These are phyloP conservation scores for Anolis apletophallus DNA, from an alignment of 2,797 vertebrate species.

Conservation along the genomic window DNA sequence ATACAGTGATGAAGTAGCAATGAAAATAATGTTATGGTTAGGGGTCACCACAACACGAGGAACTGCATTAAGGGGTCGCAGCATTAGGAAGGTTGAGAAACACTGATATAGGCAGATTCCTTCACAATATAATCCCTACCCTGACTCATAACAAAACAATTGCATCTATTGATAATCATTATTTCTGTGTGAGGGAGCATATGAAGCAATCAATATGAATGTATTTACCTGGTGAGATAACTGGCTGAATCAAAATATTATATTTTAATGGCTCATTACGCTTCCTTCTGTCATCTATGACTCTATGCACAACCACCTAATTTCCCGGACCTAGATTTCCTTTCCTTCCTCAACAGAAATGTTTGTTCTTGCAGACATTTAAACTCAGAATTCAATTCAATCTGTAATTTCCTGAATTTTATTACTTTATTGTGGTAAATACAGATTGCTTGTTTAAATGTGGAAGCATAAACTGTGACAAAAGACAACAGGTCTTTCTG, in stretches of 20 bases:
- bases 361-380: slow-evolving; percentile 40
- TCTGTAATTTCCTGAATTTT: slow-evolving; percentile 2
- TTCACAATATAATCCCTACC: no score
- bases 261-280: slow-evolving; percentile 7
- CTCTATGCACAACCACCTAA: neutral
- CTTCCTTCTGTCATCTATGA: neutral
- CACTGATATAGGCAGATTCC: no score
- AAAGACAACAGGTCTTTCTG: slow-evolving; percentile 38
- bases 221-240: neutral
- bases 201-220: neutral
- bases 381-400: slow-evolving; percentile 28
- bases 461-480: neutral
- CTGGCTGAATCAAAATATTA: slow-evolving; percentile 14
- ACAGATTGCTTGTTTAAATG: neutral
- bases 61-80: no score
- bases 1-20: no score
- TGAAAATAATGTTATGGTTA: no score
- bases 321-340: neutral
- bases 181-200: neutral
- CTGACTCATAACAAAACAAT: neutral
- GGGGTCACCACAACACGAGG: no score
- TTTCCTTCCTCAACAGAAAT: slow-evolving; percentile 41
- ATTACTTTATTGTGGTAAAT: neutral
- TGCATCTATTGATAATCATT: neutral
- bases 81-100: no score